A percentile compares a stretch with the other conserved stretches of the same genome.
phyloP scores from a whole-genome alignment of 2,113 vertebrate species.

The Xenopus tropicalis region DNA sequence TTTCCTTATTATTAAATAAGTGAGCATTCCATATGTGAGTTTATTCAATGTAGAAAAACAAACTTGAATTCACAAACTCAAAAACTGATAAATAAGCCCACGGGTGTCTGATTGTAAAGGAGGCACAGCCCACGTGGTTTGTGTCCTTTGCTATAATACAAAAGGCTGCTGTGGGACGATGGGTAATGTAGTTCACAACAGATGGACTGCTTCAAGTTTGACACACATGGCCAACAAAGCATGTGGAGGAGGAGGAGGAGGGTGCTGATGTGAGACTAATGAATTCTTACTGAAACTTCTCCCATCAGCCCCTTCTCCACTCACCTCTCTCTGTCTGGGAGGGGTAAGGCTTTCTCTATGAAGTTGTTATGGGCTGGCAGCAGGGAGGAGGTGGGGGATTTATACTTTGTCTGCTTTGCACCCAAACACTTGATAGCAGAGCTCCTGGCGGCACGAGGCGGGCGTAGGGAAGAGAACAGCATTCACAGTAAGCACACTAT shows the following conservation, averaged over 20 bases:
- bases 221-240: not conserved
- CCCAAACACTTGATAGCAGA: conserved; percentile 33
- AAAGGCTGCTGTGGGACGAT: no score
- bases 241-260: not conserved
- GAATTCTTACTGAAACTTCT: not conserved
- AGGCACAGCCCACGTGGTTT: no score
- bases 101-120: no score
- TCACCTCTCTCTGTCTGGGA: conserved; percentile 21
- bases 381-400: conserved; percentile 23
- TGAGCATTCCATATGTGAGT: no score
- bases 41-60: no score
- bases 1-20: no score
- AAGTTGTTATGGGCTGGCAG: conserved; percentile 27
- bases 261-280: conserved; percentile 9
- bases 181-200: no score
- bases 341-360: conserved; percentile 9
- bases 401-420: conserved; percentile 34
- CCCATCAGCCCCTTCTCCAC: not conserved
- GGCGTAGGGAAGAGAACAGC: conserved; percentile 1
- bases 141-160: no score
- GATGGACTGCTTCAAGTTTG: no score
- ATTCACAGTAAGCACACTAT: no score
- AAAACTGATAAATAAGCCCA: no score
- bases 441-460: conserved; percentile 10
- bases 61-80: no score